Conservation (phyloP, 2,113 vertebrate species). For the Megalops atlanticus region DNA sequence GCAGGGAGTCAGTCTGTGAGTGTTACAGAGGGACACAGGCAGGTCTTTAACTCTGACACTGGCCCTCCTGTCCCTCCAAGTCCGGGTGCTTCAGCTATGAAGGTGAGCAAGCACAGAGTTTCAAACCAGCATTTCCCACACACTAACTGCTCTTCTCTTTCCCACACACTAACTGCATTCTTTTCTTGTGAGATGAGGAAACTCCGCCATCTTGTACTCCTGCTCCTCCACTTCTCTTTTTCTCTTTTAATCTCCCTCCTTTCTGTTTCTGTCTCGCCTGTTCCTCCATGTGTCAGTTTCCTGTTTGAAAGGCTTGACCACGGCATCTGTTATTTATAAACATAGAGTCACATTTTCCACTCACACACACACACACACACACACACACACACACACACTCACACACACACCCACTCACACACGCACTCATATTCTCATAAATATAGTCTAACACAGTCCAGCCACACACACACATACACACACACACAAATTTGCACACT, state of each 20-base stretch:
- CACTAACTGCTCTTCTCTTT: no score
- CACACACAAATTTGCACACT: not conserved
- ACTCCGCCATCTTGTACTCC: not conserved
- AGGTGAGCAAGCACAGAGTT: no score
- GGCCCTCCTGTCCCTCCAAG: no score
- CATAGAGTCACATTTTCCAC: constrained; percentile 16
- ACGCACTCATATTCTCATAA: no score
- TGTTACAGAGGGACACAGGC: no score
- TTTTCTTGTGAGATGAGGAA: not conserved
- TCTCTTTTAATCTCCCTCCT: not conserved
- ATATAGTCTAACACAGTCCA: no score
- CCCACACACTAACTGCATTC: no score
- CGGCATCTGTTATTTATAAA: not conserved
- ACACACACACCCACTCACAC: not conserved
- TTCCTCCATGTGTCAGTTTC: constrained; percentile 19
- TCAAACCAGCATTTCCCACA: no score
- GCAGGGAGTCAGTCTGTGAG: no score
- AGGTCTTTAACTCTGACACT: no score
- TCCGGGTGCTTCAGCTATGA: no score
- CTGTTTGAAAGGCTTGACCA: not conserved
- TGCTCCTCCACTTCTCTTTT: not conserved
- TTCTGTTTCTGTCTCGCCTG: not conserved
- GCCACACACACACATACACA: not conserved
- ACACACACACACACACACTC: not conserved
- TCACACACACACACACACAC: not conserved